phyloP scores from a whole-genome alignment of 2,888 invertebrate species.

The Altica lythri region DNA sequence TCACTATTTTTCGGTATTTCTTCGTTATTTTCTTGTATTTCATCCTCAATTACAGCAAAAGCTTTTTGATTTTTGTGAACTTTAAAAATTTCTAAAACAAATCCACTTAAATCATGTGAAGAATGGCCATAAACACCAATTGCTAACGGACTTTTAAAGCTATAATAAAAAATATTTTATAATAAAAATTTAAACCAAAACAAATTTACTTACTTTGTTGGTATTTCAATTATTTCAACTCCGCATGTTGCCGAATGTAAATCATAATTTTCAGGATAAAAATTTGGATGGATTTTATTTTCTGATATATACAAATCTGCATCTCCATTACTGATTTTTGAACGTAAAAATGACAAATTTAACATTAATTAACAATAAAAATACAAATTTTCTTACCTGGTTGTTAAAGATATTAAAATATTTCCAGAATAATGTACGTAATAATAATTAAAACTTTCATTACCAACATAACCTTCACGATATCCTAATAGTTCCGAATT shows the following conservation, averaged over 20 bases:
- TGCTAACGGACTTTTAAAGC: constrained; percentile 35
- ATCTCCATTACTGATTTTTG: constrained; percentile 38
- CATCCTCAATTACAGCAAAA: constrained; percentile 26
- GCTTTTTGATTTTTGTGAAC: constrained; percentile 9
- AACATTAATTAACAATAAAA: too few relatives aligned
- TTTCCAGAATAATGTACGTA: constrained; percentile 29
- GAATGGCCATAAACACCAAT: constrained; percentile 35
- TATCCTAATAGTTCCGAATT: constrained; percentile 25
- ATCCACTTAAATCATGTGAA: constrained; percentile 23
- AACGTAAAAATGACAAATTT: too few relatives aligned
- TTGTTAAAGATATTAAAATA: constrained; percentile 16
- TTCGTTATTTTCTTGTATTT: constrained; percentile 10
- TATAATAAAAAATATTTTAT: constrained; percentile 17
- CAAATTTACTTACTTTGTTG: constrained; percentile 28
- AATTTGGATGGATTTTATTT: constrained; percentile 33
- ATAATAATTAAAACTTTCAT: constrained; percentile 31
- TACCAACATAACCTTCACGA: constrained; percentile 27
- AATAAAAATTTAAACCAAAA: background rate
- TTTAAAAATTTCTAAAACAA: constrained; percentile 23
- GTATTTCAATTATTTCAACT: constrained; percentile 36
- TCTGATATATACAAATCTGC: constrained; percentile 40
- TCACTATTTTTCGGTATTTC: constrained; percentile 23
- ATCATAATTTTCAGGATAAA: constrained; percentile 36
- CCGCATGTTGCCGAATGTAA: constrained; percentile 41
- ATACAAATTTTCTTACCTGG: constrained; percentile 8